Evolutionary conservation across 2,113 vertebrate species (phyloP), one percentile per base, ranked within the genome.

Genomic region (Dascyllus trimaculatus): DNA sequence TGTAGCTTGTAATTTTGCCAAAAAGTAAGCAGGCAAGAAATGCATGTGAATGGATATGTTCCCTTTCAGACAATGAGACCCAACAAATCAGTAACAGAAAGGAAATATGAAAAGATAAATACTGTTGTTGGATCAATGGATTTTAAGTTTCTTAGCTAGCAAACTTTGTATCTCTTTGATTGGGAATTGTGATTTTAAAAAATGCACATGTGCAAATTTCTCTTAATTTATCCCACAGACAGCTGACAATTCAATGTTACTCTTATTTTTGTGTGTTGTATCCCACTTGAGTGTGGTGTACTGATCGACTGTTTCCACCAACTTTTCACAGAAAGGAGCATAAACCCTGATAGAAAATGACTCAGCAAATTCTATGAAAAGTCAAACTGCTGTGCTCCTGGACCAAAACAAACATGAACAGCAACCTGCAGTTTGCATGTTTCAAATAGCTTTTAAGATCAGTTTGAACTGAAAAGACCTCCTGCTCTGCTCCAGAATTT

Each of bases 1-100:
- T 62, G 40, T 19, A 40, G 15, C 14, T 70, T 78, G 62, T 46
- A 25, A 58, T 14, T 58, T 57, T 68, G 62, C 65, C 64, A 65
- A 80, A 70, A 76, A 43, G 54, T 18, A 59, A 79, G 54, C 26
- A 40, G 56, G 38, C 19, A 70, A 73, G 14, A 73, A 51, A 63
- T 22, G 19, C 4, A 62, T 26, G 22, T 74, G 49, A 78, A 74
- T 1, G 73, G 71, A 48, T 22, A 24, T 52, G 21, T 17, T 21
- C 10, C 21, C 0, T 18, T 52, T 6, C 7, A 54, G 8, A 54
- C n/a, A 43, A 18, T 19, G 45, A 46, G 13, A 35, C 18, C 19
- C 13, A 1, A 15, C 13, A 43, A 13, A 43, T 9, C 32, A 6
- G 32, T 35, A 35, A 35, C 32, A 5, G 2, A n/a, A n/a, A 9